Base-by-base conservation (phyloP, 1,140 invertebrate genomes). In the Drosophila murphyi region DNA sequence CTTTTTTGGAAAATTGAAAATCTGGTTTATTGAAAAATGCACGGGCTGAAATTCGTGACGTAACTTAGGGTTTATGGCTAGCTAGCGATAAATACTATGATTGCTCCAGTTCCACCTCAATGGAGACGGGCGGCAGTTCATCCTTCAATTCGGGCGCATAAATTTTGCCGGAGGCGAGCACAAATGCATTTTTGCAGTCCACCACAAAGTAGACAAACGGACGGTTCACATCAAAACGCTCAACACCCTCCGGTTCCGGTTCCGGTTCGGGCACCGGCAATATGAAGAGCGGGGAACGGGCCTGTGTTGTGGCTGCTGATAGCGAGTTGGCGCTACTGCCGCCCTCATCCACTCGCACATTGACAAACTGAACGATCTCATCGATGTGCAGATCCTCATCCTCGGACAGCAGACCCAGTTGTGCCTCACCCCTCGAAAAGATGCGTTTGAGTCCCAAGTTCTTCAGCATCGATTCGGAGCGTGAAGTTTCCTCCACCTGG, bases 141-240 rank as follows among this genome's bases (percentile, higher is more conserved):
- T 90, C 89, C 59, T 90, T 80, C 5, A 82, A 57, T 55, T 91
- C 89, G 2, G 93, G 93, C 20, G 94, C 93, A 56, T 92, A 93
- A 29, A 95, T 80, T 82, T 95, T 95, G 59, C 96, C 96, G 3
- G 94, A 93, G 63, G 95, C 95, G 4, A 95, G 93, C 2, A 96
- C 93, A 5, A 95, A 93, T 34, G 95, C 93, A 55, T 94, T 94
- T 41, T 93, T 83, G 43, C 93, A 94, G 72, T 96, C 95, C 10
- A 94, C 80, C 32, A 96, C 94, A 80, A 95, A 95, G 83, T 96
- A 96, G 7, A 96, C 77, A 85, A 96, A 96, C 0, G 96, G 95
- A 75, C 94, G 95, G 67, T 96, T 94, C 2, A 94, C 94, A 51
- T 87, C 92, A 80, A 96, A 95, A 8, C 75, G 73, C 73, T 92